Evolutionary conservation across 2,888 invertebrate genomes (phyloP).

Genomic region (Hydriomena furcata): DNA sequence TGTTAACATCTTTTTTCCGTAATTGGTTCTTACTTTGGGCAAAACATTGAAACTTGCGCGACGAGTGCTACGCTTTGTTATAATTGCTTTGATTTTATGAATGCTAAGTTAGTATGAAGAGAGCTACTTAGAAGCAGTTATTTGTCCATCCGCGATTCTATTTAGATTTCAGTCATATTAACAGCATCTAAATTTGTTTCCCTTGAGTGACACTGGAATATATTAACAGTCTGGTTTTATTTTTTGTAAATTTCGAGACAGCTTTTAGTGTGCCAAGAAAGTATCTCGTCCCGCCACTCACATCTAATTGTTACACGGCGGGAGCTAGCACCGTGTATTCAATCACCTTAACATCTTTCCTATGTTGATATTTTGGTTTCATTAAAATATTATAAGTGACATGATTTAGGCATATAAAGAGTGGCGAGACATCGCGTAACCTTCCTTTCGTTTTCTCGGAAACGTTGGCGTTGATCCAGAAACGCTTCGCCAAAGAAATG

Average conservation of each 20-base stretch:
- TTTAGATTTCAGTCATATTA: conserved; percentile 18
- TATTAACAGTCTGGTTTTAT: conserved; percentile 17
- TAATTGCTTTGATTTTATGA: too few relatives aligned
- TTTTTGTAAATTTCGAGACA: conserved; percentile 30
- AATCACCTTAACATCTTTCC: conserved; percentile 44
- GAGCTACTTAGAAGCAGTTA: too few relatives aligned
- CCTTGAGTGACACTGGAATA: conserved; percentile 25
- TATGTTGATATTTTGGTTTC: conserved; percentile 47
- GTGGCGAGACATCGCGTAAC: conserved; percentile 80
- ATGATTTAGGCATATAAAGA: conserved; percentile 80
- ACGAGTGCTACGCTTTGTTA: too few relatives aligned
- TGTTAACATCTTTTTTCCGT: too few relatives aligned
- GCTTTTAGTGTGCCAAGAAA: conserved; percentile 50
- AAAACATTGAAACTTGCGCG: too few relatives aligned
- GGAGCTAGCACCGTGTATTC: conserved; percentile 39
- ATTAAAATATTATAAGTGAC: conserved; percentile 69
- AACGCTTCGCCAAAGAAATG: conserved; percentile 70
- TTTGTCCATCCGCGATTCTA: conserved; percentile 15
- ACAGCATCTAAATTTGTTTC: conserved; percentile 17
- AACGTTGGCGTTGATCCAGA: conserved; percentile 71
- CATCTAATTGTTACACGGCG: conserved; percentile 45
- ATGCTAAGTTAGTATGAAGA: too few relatives aligned
- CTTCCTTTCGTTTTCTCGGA: conserved; percentile 79
- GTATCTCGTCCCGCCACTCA: conserved; percentile 49
- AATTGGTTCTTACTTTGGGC: too few relatives aligned